Conservation (phyloP, 2,888 invertebrate genomes). For the Gibbula magus region DNA sequence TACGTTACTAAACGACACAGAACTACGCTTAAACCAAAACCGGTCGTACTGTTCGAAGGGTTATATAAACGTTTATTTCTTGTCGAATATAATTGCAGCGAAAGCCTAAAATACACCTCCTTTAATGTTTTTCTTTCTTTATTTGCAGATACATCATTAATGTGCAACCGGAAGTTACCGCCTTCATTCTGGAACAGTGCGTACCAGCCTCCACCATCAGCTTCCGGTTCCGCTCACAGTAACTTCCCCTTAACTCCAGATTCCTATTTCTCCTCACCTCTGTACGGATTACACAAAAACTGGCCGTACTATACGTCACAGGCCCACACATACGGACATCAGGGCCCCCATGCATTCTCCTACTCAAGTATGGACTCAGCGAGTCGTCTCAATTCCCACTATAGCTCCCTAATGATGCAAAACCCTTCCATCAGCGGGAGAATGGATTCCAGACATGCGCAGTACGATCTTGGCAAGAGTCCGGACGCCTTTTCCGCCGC, state of each 20-base stretch:
- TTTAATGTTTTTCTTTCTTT: too few species aligned
- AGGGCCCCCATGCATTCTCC: conserved; percentile 49
- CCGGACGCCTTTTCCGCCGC: conserved; percentile 42
- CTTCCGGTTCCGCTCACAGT: conserved; percentile 40
- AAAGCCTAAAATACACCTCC: too few species aligned
- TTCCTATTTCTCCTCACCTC: conserved; percentile 56
- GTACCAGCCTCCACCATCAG: conserved; percentile 79
- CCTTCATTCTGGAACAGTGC: conserved; percentile 96
- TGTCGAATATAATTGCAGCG: too few species aligned
- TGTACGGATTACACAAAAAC: conserved; percentile 52
- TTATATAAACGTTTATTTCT: too few species aligned
- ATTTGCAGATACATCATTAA: conserved; percentile 61
- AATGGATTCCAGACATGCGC: conserved; percentile 32
- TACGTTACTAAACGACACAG: too few species aligned
- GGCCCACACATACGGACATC: conserved; percentile 72
- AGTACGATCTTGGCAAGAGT: conserved; percentile 45
- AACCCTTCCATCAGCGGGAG: conserved; percentile 37
- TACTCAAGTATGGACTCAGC: conserved; percentile 46
- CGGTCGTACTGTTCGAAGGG: too few species aligned
- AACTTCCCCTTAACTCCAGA: conserved; percentile 49
- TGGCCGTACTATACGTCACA: conserved; percentile 79
- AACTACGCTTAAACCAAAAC: too few species aligned
- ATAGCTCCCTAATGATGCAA: conserved; percentile 77
- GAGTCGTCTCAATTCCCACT: conserved; percentile 66
- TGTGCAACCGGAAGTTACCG: conserved; percentile 94